Evolutionary conservation across 1,140 invertebrate genomes (phyloP).

Genomic region (Cotesia typhae): DNA sequence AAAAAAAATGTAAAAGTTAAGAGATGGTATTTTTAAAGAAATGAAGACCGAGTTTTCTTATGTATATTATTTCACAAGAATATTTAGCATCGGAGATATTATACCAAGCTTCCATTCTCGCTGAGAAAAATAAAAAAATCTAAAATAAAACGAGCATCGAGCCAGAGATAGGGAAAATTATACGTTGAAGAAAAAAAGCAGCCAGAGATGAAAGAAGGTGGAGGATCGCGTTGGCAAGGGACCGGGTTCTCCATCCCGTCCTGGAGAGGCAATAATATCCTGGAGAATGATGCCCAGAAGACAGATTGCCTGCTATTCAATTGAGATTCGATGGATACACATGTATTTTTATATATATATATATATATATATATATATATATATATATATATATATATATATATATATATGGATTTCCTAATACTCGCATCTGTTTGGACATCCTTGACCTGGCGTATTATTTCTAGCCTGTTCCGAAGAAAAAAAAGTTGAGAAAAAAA

Average conservation of each 20-base stretch:
- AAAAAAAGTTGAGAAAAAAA: too few relatives aligned
- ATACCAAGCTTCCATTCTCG: too few relatives aligned
- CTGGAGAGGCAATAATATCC: constrained; percentile 41
- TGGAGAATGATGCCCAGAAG: constrained; percentile 32
- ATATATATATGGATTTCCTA: constrained; percentile 39
- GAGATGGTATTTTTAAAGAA: too few relatives aligned
- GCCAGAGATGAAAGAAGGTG: constrained; percentile 13
- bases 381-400: constrained; percentile 44
- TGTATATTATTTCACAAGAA: too few relatives aligned
- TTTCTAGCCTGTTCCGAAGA: background rate
- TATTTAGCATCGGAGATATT: too few relatives aligned
- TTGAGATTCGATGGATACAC: constrained; percentile 45
- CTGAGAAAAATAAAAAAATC: background rate
- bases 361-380: constrained; percentile 42
- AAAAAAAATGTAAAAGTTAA: too few relatives aligned
- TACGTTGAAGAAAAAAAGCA: constrained; percentile 5
- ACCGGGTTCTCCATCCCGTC: background rate
- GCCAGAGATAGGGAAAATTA: constrained; percentile 1
- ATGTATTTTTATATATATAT: constrained; percentile 4
- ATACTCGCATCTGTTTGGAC: constrained; percentile 28
- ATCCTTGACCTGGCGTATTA: constrained; percentile 7
- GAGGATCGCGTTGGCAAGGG: constrained; percentile 20
- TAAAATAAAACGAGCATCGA: background rate
- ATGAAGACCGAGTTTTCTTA: too few relatives aligned
- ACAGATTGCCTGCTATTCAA: constrained; percentile 46